Base-by-base conservation (phyloP, 2,113 vertebrate genomes). In the Alexandromys fortis region DNA sequence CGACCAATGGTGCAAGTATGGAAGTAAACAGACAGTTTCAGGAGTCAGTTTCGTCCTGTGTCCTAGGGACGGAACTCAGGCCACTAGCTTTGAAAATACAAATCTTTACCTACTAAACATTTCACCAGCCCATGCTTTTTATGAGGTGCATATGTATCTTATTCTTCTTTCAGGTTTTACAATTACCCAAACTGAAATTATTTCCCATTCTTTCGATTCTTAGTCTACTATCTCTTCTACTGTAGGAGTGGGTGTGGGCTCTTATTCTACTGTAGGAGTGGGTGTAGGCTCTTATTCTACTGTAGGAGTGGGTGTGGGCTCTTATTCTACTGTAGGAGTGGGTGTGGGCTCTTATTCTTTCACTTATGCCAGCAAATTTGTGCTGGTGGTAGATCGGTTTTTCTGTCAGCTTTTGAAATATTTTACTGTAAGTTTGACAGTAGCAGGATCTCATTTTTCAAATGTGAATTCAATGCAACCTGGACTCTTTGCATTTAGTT, bases 121-220 rank as follows among this genome's bases (percentile, higher is more conserved):
- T 63, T 63, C 3, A 0, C 24, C n/a, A 38, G 22, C 13, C 38
- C 24, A 63, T 28, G 58, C 13, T 63, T 63, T 73, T 83, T 63
- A 86, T 94, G 49, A 30, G 45, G 47, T 30, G 26, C 52, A 79
- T 35, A 61, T 83, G 45, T 92, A 38, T 68, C 77, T 88, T 97
- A 12, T 83, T 83, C 55, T 86, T 95, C 58, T 91, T 89, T 89
- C 28, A 86, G 76, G n/a, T 63, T 92, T 96, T 96, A 49, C 78
- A 79, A 83, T 63, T 75, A 55, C 93, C 45, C 72, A 89, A 89
- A 91, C 67, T 75, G 73, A 47, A 92, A 11, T n/a, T 9, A 85
- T 94, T 45, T 91, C 67, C 85, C 61, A 61, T 75, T 92, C 70
- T 94, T 91, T 93, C 38, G 33, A 94, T 85, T 90, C n/a, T 92